Base-by-base conservation (phyloP, 2,888 invertebrate species). In the Dione juno region DNA sequence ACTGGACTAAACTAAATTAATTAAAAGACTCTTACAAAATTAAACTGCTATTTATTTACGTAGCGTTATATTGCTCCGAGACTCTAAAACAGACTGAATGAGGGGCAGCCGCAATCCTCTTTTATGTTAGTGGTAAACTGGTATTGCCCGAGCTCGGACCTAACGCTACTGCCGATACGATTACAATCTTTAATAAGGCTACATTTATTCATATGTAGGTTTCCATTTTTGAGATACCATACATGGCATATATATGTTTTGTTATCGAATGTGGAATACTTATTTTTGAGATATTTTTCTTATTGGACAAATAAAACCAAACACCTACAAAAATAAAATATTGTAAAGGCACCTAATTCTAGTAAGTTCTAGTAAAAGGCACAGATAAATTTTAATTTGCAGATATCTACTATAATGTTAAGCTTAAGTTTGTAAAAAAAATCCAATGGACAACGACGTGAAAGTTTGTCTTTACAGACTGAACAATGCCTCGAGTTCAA, bases 121-220 rank as follows among this genome's bases (percentile, higher is more conserved):
- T 89, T 91, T 91, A 92, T 89, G 89, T 88, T 83, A 81, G 82
- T 85, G 85, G 85, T 84, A 87, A 89, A 90, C 90, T 88, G 88
- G 90, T 89, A 87, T 84, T 84, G 84, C 77, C 77, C 78, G 72
- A 67, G 66, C 21, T 52, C 64, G 21, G 50, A 35, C 52, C 70
- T 57, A 61, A 40, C 53, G 69, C 48, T 53, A 16, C 67, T 58
- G 45, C 76, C 81, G 80, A 82, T 84, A 82, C 79, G 83, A 83
- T 80, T 81, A 81, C 80, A 82, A 82, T 40, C 37, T 80, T 78
- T 74, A 81, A 80, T 77, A 74, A 77, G 74, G 80, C 81, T 63
- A 21, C 6, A 50, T 67, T 50, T 64, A 64, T 40, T 19, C n/a
- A 28, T 61, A 45, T 45, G 57, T 57, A 40, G 57, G 37, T 57